Percentiles rank a stretch among this genome's conserved stretches.
phyloP scores from a whole-genome alignment of 30 jellyfish, hydroid and myxozoan genomes.

The Pelagia noctiluca region DNA sequence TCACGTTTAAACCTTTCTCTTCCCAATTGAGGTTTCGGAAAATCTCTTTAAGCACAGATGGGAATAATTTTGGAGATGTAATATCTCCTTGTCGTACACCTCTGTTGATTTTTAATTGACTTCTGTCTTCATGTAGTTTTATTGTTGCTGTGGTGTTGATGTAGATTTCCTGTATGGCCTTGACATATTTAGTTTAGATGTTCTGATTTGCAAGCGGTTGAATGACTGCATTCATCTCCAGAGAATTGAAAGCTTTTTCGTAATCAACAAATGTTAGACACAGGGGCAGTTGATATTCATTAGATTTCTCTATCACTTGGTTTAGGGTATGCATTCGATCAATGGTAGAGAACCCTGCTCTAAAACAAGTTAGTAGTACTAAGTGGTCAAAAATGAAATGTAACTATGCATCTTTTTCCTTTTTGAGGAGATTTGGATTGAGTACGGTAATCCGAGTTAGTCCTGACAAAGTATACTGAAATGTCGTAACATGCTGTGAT shows the following conservation, averaged over 20 bases:
- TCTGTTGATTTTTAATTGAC: too few relatives aligned
- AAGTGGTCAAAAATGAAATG: too few relatives aligned
- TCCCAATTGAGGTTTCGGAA: not conserved
- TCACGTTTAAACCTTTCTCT: not conserved
- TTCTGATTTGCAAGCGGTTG: slow-evolving; percentile 23
- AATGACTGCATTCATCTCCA: slow-evolving; percentile 11
- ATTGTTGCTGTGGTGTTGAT: too few relatives aligned
- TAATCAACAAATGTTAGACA: slow-evolving; percentile 33
- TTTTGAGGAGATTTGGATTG: too few relatives aligned
- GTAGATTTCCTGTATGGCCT: not conserved
- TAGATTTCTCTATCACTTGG: too few relatives aligned
- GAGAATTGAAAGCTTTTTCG: slow-evolving; percentile 29
- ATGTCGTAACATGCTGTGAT: too few relatives aligned
- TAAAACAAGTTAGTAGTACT: slow-evolving; percentile 23
- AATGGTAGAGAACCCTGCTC: slow-evolving; percentile 31
- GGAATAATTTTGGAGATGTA: not conserved
- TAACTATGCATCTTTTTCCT: too few relatives aligned
- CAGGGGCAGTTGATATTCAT: slow-evolving; percentile 23
- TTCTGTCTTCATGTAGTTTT: too few relatives aligned
- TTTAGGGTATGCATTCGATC: slow-evolving; percentile 15
- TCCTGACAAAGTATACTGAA: too few relatives aligned
- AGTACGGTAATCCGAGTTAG: too few relatives aligned
- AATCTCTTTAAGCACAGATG: not conserved
- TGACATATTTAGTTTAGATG: slow-evolving; percentile 5
- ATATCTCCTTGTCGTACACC: too few relatives aligned